Evolutionary conservation across 2,797 vertebrate genomes (phyloP), one percentile per base, ranked within the genome.

Genomic region (Ctenopoma kingsleyae): DNA sequence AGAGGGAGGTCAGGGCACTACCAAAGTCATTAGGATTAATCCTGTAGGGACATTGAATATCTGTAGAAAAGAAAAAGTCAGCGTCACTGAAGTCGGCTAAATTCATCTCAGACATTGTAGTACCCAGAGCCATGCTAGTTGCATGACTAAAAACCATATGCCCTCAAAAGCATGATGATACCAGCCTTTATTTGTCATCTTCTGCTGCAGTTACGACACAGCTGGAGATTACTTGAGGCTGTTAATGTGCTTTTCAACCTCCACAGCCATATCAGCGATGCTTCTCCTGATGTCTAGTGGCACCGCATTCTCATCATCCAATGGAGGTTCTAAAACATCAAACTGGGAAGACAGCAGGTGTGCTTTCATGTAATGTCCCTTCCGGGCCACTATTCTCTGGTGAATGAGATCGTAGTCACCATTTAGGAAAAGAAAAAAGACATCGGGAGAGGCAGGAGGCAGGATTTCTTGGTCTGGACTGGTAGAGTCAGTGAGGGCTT

Each of bases 331-430:
- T 68, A 98, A 89, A 19, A 63, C 78, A 53, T 95, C 92, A 44
- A 97, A 96, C 82, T 98, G 97, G 30, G 97, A 98, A 53, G 87
- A 87, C 63, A 98, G 76, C 81, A 98, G 87, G 55, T 89, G 78
- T 13, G 85, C 81, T 6, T 93, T 91, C 97, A 98, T 98, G 83
- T 96, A 98, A 71, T 98, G 97, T 61, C 93, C 95, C 71, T 46
- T 93, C 27, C 97, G 93, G 40, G 89, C 89, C 76, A 70, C 60
- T 75, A 98, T 65, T 61, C 95, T 94, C 57, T 58, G 78, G 60
- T 93, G 87, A 78, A 98, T 95, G 54, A 96, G 5, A 12, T 96
- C 83, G 6, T 85, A 90, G 6, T 95, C 86, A 3, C 96, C 96
- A 1, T 92, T 83, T 52, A 98, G 90, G 65, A 96, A 92, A 74